Percentiles rank a stretch among this genome's conserved stretches.
Evolutionary conservation across 2,888 invertebrate species (phyloP).

Genomic region (Stenchaetothrips biformis): DNA sequence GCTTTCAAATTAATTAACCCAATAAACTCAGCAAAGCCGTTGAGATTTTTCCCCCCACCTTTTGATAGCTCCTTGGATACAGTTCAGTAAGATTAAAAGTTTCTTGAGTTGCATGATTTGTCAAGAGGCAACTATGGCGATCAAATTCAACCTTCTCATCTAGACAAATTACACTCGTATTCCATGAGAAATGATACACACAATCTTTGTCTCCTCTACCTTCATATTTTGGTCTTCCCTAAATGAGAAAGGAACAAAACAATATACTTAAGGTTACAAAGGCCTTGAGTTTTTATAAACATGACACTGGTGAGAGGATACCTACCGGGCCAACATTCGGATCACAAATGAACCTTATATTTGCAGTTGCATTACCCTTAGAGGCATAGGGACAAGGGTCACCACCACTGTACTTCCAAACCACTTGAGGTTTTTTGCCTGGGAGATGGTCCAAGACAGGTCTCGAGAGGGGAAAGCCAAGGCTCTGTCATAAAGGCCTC

Average conservation of each 20-base stretch:
- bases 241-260: not conserved
- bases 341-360: not conserved
- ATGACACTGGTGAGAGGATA: not conserved
- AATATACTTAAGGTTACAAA: not conserved
- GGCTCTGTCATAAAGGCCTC: not conserved
- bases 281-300: not conserved
- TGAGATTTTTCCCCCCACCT: not conserved
- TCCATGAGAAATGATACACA: not conserved
- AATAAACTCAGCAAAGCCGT: no score
- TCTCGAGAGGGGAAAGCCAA: not conserved
- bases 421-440: not conserved
- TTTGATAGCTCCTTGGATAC: not conserved
- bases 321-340: not conserved
- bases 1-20: no score
- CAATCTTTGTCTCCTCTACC: not conserved
- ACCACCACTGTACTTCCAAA: not conserved
- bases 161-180: not conserved
- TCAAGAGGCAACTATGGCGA: not conserved
- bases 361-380: not conserved
- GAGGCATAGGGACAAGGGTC: not conserved
- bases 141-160: not conserved
- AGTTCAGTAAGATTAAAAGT: not conserved
- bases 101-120: constrained; percentile 10
- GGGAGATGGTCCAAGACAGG: not conserved
- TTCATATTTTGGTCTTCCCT: constrained; percentile 6